Conservation (phyloP, 2,888 invertebrate species). For the Amorpha juglandis region DNA sequence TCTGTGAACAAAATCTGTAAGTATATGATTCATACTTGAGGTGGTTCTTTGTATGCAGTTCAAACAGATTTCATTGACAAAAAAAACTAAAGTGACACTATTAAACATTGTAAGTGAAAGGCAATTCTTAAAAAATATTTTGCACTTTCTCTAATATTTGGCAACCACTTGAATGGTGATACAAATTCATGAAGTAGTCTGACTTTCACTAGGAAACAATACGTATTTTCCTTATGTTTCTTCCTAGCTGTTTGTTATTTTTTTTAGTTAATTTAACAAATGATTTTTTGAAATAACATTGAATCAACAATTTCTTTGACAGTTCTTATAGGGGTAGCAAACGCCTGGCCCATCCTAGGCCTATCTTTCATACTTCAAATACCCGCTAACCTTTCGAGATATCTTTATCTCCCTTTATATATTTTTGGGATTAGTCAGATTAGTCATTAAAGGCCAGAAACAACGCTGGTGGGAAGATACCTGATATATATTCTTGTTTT, state of each 20-base stretch:
- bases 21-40: neutral
- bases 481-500: too few species aligned
- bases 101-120: constrained; percentile 18
- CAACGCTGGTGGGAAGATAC: too few species aligned
- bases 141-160: constrained; percentile 6
- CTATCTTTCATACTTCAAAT: too few species aligned
- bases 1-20: neutral
- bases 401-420: too few species aligned
- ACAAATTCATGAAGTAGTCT: neutral
- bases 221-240: neutral
- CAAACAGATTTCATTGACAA: constrained; percentile 5
- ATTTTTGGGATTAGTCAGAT: too few species aligned
- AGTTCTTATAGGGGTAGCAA: too few species aligned
- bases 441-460: too few species aligned
- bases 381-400: too few species aligned
- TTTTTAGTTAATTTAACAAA: too few species aligned
- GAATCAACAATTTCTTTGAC: too few species aligned
- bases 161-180: neutral
- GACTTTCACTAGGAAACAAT: constrained; percentile 5
- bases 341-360: too few species aligned
- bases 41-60: neutral
- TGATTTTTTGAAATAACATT: too few species aligned
- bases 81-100: neutral
- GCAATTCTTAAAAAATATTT: constrained; percentile 12
- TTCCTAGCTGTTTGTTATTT: neutral